Conservation (phyloP, 2,113 vertebrate species). For the Psilopsiagon aurifrons region DNA sequence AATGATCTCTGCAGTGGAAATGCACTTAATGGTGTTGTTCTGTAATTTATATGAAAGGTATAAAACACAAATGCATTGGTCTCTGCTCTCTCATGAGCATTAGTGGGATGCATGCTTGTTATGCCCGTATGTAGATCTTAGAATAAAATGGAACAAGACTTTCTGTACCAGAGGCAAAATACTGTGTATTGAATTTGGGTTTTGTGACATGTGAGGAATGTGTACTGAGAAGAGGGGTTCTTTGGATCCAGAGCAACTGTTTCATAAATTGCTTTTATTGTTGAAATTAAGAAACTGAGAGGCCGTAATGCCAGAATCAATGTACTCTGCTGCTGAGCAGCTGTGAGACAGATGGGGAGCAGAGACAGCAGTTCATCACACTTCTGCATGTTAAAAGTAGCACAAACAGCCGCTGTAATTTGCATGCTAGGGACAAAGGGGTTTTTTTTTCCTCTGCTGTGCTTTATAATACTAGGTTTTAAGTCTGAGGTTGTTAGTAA, state of each 20-base stretch:
- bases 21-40: conserved; percentile 7
- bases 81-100: not conserved
- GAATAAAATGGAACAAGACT: conserved; percentile 24
- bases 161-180: conserved; percentile 30
- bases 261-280: conserved; percentile 25
- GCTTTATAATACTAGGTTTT: not conserved
- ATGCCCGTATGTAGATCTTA: not conserved
- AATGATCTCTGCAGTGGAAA: conserved; percentile 4
- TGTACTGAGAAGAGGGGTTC: not conserved
- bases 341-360: conserved; percentile 38
- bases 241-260: not conserved
- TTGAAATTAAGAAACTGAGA: not conserved
- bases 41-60: not conserved
- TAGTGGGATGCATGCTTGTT: not conserved
- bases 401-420: not conserved
- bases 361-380: not conserved
- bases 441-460: not conserved
- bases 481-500: not conserved
- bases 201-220: not conserved
- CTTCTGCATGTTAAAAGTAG: not conserved
- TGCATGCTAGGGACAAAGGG: not conserved
- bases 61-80: not conserved
- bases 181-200: not conserved
- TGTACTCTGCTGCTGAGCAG: not conserved
- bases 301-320: not conserved